phyloP scores from a whole-genome alignment of 2,888 invertebrate genomes.

The Orthosia incerta region DNA sequence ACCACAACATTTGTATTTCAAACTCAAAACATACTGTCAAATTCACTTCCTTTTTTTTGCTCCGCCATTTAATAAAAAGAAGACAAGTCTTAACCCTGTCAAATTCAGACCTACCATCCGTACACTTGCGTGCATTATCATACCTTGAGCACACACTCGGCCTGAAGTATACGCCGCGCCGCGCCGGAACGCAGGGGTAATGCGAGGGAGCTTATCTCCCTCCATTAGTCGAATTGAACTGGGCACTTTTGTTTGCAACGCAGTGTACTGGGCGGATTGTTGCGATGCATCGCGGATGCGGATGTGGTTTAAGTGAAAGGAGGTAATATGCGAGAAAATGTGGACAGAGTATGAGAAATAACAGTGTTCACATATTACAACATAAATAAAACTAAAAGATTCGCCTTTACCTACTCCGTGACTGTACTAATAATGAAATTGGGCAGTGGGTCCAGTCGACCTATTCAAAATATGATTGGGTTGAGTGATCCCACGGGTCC shows the following conservation, averaged over 20 bases:
- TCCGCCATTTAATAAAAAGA: not conserved
- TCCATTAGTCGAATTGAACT: slow-evolving; percentile 79
- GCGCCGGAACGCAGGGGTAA: slow-evolving; percentile 50
- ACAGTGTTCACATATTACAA: too few relatives aligned
- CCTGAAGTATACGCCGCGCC: slow-evolving; percentile 48
- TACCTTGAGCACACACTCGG: slow-evolving; percentile 45
- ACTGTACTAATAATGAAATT: too few relatives aligned
- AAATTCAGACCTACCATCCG: slow-evolving; percentile 3
- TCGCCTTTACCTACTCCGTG: too few relatives aligned
- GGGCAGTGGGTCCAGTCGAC: too few relatives aligned
- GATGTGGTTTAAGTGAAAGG: slow-evolving; percentile 11
- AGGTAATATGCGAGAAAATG: not conserved
- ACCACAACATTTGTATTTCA: too few relatives aligned
- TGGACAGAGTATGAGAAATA: not conserved
- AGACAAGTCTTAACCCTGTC: not conserved
- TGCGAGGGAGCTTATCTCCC: slow-evolving; percentile 66
- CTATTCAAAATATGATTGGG: too few relatives aligned
- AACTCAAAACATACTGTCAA: not conserved
- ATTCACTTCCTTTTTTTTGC: not conserved
- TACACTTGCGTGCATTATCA: slow-evolving; percentile 60
- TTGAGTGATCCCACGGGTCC: too few relatives aligned
- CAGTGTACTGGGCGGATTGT: slow-evolving; percentile 63
- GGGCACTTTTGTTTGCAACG: slow-evolving; percentile 75
- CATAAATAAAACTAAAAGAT: too few relatives aligned
- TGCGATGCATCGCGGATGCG: slow-evolving; percentile 55